Evolutionary conservation across 2,888 invertebrate species (phyloP), one percentile per base, ranked within the genome.

Genomic region (Taenaris catops): DNA sequence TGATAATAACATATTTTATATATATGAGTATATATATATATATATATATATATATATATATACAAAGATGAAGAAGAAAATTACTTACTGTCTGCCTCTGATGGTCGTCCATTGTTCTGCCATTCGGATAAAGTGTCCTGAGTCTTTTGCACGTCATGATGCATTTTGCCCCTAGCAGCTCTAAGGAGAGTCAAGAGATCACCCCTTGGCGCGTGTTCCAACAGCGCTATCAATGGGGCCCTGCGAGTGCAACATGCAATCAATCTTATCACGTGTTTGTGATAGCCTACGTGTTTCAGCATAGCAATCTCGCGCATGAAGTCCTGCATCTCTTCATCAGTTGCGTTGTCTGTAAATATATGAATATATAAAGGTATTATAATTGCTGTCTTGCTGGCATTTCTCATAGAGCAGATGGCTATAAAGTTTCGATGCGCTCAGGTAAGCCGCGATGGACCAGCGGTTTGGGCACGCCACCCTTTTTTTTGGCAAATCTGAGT

Each of bases 121-220:
- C 60, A 58, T 54, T 87, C 59, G 48, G 76, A 62, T 73, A 47
- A 75, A 58, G 48, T 88, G 63, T 40, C 92, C 53, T 61, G 89
- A 86, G 29, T 90, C 84, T 63, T 63, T 3, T 44, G 53, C 5
- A 62, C 53, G 1, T 52, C 59, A 3, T 58, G 49, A 16, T 63
- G 64, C 8, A 75, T 47, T n/a, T 55, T 62, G 1, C 74, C 75
- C 26, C 87, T 63, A 2, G 91, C 83, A 1, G 87, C 70, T 28
- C 88, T 58, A 9, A 93, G 73, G 44, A 93, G 88, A 0, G 87
- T 79, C 27, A 92, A 89, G 34, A 96, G 76, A 58, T 94, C 94
- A 0, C 95, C 95, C 44, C 92, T 90, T 0, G 94, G 91, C 5
- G 94, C 92, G 57, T 92, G 94, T 60, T 96, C 95, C 71, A 96